Evolutionary conservation across 2,888 invertebrate species (phyloP).

Genomic region (Drosophila atroscutellata): DNA sequence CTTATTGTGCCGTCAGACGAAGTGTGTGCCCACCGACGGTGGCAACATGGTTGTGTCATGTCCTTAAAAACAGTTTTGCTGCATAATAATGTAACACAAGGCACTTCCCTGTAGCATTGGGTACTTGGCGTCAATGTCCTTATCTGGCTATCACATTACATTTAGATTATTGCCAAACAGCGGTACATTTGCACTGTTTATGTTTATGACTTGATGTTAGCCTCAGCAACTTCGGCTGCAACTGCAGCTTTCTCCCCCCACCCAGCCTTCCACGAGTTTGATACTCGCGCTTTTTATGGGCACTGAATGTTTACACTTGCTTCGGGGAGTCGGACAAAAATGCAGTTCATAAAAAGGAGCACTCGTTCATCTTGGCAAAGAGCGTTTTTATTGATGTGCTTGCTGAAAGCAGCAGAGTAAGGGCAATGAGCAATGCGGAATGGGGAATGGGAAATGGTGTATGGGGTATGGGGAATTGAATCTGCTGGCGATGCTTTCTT

Average conservation of each 20-base stretch:
- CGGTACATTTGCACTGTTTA: conserved; percentile 45
- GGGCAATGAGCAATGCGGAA: not conserved
- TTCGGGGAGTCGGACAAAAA: conserved; percentile 22
- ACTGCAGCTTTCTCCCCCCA: conserved; percentile 3
- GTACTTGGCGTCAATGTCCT: conserved; percentile 40
- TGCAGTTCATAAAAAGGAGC: conserved; percentile 57
- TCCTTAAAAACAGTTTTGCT: conserved; percentile 13
- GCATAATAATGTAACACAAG: conserved; percentile 12
- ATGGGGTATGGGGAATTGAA: not conserved
- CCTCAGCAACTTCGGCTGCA: conserved; percentile 27
- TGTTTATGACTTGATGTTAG: conserved; percentile 45
- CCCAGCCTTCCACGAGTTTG: not conserved
- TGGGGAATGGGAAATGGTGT: not conserved
- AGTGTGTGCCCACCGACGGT: not conserved
- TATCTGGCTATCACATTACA: conserved; percentile 63
- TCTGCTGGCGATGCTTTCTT: conserved; percentile 6
- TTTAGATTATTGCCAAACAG: conserved; percentile 58
- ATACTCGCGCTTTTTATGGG: conserved; percentile 30
- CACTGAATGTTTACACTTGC: conserved; percentile 58
- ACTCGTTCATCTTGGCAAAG: conserved; percentile 8
- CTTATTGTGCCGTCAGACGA: not conserved
- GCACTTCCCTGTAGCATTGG: not conserved
- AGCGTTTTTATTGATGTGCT: conserved; percentile 39
- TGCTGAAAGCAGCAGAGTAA: conserved; percentile 3
- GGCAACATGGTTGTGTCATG: not conserved